Percentiles rank a stretch among this genome's conserved stretches.
Evolutionary conservation across 2,797 vertebrate genomes (phyloP).

Genomic region (Chaunax sp.): DNA sequence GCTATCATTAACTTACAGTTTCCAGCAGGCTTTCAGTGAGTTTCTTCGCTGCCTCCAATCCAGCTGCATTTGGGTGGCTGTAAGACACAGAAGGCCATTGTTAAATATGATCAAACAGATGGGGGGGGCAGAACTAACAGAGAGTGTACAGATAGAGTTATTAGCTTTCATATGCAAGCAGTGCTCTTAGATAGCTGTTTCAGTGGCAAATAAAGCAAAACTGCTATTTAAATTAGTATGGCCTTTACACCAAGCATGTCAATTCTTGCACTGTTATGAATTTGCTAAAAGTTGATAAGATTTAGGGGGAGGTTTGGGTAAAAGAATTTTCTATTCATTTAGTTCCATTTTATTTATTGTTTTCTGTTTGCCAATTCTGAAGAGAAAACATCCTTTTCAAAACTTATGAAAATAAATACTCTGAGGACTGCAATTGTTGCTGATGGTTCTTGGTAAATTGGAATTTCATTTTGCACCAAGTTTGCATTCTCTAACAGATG

Average conservation of each 20-base stretch:
- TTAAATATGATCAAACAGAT: conserved; percentile 19
- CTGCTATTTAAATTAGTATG: neutral
- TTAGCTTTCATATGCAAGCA: neutral
- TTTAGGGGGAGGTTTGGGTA: neutral
- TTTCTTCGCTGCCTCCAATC: conserved; percentile 85
- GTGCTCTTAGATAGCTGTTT: neutral
- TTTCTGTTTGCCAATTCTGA: neutral
- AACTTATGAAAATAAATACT: neutral
- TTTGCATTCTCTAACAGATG: neutral
- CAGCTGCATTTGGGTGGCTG: conserved; percentile 84
- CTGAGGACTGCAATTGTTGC: neutral
- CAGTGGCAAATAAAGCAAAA: neutral
- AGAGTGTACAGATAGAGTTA: neutral
- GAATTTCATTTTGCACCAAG: neutral
- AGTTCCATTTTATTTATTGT: neutral
- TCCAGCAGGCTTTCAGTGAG: conserved; percentile 86
- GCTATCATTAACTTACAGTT: conserved; percentile 75
- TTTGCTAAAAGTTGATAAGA: neutral
- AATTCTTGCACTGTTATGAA: no score
- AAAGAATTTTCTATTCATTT: neutral
- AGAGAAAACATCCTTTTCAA: neutral
- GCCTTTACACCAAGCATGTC: neutral
- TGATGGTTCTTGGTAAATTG: neutral
- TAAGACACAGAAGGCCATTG: conserved; percentile 34
- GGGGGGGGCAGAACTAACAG: neutral